phyloP scores from a whole-genome alignment of 2,113 vertebrate genomes.

The Myodes glareolus region DNA sequence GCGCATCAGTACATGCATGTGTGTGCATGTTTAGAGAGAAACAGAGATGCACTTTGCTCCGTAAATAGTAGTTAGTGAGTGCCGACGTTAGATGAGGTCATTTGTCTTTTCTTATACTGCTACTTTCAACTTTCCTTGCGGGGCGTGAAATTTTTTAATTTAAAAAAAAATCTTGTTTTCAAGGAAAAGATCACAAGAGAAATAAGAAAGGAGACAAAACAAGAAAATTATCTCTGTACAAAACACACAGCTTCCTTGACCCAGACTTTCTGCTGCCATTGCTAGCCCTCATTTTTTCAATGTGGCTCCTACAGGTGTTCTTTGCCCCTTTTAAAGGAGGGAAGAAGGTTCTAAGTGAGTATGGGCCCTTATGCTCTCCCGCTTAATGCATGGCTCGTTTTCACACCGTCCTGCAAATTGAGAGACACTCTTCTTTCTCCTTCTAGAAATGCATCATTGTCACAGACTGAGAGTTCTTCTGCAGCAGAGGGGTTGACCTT shows the following conservation, averaged over 20 bases:
- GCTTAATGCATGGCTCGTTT: not conserved
- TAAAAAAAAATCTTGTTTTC: not conserved
- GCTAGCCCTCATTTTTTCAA: not conserved
- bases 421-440: not conserved
- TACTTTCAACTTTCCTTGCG: not conserved
- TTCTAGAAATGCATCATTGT: not conserved
- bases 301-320: not conserved
- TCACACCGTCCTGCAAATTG: not conserved
- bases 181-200: not conserved
- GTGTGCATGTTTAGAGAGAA: not conserved
- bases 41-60: not conserved
- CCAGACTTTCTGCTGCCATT: not conserved
- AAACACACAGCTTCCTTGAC: not conserved
- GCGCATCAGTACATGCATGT: not conserved
- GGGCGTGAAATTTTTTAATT: not conserved
- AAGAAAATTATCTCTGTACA: not conserved
- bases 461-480: not conserved
- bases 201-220: not conserved
- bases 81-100: not conserved
- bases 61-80: not conserved
- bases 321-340: not conserved
- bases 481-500: not conserved
- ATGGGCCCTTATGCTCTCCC: not conserved
- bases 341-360: not conserved
- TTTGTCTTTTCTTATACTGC: not conserved